These are phyloP conservation scores for Chelonia mydas DNA, from an alignment of 2,797 vertebrate species.

Conservation along the genomic window DNA sequence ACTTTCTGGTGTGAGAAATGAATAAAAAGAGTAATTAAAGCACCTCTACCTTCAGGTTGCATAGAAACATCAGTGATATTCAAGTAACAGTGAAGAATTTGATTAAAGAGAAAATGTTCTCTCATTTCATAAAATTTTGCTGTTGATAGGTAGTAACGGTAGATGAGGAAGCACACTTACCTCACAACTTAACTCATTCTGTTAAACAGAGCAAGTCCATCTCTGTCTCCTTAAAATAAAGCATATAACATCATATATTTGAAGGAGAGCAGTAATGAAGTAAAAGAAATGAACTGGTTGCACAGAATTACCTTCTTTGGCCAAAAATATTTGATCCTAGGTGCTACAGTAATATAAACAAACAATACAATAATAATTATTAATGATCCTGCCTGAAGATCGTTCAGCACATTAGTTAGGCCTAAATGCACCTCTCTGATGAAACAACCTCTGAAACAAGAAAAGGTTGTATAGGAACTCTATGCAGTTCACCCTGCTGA, in stretches of 20 bases:
- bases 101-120: neutral
- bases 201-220: neutral
- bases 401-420: neutral
- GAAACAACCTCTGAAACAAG: neutral
- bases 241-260: neutral
- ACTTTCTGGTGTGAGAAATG: neutral
- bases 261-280: neutral
- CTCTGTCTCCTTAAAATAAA: neutral
- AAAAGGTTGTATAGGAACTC: neutral
- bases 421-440: conserved; percentile 32
- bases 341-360: neutral
- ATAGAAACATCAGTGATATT: conserved; percentile 14
- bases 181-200: neutral
- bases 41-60: neutral
- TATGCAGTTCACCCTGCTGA: neutral
- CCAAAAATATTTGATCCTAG: neutral
- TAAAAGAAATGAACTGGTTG: neutral
- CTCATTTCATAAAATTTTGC: conserved; percentile 10
- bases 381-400: neutral
- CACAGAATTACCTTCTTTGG: accelerated
- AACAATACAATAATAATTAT: neutral
- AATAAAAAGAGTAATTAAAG: neutral
- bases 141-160: neutral
- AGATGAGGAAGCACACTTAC: neutral
- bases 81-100: conserved; percentile 22